A percentile compares a stretch with the other conserved stretches of the same genome.
Conservation (phyloP, 2,797 vertebrate species). For the Aplochiton taeniatus region DNA sequence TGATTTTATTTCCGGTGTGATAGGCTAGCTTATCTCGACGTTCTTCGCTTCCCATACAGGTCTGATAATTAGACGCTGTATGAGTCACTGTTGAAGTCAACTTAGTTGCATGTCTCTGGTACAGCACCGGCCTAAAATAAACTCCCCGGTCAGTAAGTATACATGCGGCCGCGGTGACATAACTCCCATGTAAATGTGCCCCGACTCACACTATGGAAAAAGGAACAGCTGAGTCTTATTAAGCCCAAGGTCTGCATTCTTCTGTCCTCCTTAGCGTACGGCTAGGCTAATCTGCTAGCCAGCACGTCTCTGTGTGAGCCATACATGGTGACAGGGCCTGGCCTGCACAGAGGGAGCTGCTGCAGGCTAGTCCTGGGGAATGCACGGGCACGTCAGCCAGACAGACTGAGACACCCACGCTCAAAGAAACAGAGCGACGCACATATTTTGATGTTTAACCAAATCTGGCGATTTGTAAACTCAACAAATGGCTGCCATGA, state of each 20-base stretch:
- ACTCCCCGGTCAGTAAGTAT: background rate
- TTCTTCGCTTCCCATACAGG: too few relatives aligned
- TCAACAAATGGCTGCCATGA: background rate
- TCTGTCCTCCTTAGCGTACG: slow-evolving; percentile 42
- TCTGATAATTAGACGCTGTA: too few relatives aligned
- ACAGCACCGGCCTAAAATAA: too few relatives aligned
- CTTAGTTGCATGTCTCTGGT: too few relatives aligned
- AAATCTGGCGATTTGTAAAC: slow-evolving; percentile 33
- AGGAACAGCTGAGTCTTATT: slow-evolving; percentile 34
- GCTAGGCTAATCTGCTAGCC: slow-evolving; percentile 21
- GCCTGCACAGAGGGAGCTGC: background rate
- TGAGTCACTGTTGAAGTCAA: too few relatives aligned
- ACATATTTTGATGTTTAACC: slow-evolving; percentile 42
- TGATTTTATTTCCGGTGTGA: too few relatives aligned
- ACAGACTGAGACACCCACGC: slow-evolving; percentile 4
- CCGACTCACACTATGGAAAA: slow-evolving; percentile 3
- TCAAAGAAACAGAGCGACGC: slow-evolving; percentile 19
- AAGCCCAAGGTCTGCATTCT: slow-evolving; percentile 17
- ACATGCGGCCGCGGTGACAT: slow-evolving; percentile 25
- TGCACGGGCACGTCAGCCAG: slow-evolving; percentile 3
- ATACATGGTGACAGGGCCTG: background rate
- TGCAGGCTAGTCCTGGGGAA: too few relatives aligned
- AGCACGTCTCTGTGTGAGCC: background rate
- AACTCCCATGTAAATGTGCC: slow-evolving; percentile 27
- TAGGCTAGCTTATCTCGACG: too few relatives aligned